phyloP scores from a whole-genome alignment of 2,888 invertebrate species.

The Spodoptera picta region DNA sequence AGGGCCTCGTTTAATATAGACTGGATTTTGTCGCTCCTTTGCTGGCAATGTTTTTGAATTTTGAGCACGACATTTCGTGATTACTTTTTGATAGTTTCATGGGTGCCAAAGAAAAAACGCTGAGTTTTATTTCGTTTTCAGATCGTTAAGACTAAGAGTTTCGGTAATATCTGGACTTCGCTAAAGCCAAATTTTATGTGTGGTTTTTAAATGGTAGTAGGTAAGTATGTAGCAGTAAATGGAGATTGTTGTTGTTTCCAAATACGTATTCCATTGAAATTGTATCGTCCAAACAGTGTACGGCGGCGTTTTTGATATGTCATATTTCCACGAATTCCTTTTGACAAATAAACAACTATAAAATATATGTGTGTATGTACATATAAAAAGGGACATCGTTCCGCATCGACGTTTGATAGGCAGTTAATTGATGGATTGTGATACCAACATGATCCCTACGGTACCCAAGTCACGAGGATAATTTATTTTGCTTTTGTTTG shows the following conservation, averaged over 20 bases:
- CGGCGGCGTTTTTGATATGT: constrained; percentile 2
- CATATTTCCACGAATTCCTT: constrained; percentile 11
- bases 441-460: constrained; percentile 51
- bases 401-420: constrained; percentile 53
- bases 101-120: constrained; percentile 29
- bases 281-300: background rate
- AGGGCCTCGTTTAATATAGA: constrained; percentile 47
- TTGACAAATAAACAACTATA: constrained; percentile 30
- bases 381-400: constrained; percentile 52
- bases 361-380: constrained; percentile 11
- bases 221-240: too few species aligned
- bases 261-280: background rate
- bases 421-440: constrained; percentile 59
- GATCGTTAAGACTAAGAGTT: constrained; percentile 10
- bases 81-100: constrained; percentile 48
- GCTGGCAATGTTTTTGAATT: constrained; percentile 29
- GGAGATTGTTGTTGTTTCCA: too few species aligned
- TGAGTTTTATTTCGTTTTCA: constrained; percentile 18
- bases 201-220: constrained; percentile 1
- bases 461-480: constrained; percentile 50
- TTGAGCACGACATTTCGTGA: constrained; percentile 35
- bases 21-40: constrained; percentile 41
- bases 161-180: background rate
- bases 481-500: constrained; percentile 60
- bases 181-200: constrained; percentile 2